Conservation (phyloP, 2,888 invertebrate genomes). For the Chromoteleia sp. region DNA sequence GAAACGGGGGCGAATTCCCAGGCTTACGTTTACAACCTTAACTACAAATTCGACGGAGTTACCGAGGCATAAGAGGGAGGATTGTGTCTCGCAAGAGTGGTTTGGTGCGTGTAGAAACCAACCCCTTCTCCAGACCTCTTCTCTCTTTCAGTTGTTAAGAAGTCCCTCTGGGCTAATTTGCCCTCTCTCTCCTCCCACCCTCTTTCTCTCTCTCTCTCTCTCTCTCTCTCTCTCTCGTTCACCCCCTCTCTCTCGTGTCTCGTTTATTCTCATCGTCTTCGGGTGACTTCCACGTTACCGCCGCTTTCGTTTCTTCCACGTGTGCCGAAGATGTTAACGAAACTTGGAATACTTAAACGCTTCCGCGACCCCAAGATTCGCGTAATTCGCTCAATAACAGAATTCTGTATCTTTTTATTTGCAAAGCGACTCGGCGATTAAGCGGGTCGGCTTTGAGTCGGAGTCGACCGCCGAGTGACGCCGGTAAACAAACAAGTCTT, state of each 20-base stretch:
- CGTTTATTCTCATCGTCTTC: conserved; percentile 68
- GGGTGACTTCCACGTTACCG: conserved; percentile 52
- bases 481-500: conserved; percentile 22
- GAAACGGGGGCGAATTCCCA: conserved; percentile 79
- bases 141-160: conserved; percentile 83
- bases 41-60: conserved; percentile 84
- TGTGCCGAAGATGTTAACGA: conserved; percentile 50
- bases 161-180: conserved; percentile 84
- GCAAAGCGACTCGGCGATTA: too few relatives aligned
- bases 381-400: neutral
- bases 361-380: neutral
- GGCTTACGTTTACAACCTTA: conserved; percentile 84
- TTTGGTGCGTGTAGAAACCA: conserved; percentile 80
- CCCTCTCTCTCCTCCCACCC: conserved; percentile 65
- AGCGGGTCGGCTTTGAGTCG: too few relatives aligned
- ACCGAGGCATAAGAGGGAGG: conserved; percentile 82
- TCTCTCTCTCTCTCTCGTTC: conserved; percentile 43
- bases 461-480: neutral
- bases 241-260: conserved; percentile 59
- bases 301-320: conserved; percentile 64
- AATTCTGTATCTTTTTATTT: neutral
- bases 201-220: conserved; percentile 38
- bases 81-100: conserved; percentile 83
- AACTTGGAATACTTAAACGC: conserved; percentile 48
- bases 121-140: conserved; percentile 69